These are phyloP conservation scores for Pristionchus fissidentatus DNA, from an alignment of 2,888 invertebrate species.

Conservation along the genomic window DNA sequence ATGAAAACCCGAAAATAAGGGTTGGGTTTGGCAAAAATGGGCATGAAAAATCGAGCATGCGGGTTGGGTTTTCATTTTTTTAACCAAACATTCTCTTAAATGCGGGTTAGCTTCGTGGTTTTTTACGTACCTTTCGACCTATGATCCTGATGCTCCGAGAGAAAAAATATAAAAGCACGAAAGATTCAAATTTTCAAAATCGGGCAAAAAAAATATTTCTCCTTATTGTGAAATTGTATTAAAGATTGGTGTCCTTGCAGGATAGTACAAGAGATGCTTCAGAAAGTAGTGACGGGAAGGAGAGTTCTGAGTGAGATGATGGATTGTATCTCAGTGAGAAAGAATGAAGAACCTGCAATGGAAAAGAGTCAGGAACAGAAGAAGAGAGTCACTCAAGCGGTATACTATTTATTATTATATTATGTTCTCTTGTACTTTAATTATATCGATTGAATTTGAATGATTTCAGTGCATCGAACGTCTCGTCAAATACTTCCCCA, in stretches of 20 bases:
- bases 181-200: too few species aligned
- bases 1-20: too few species aligned
- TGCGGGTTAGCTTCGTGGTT: too few species aligned
- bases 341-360: not conserved
- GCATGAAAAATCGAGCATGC: too few species aligned
- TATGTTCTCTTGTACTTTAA: not conserved
- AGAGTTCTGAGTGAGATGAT: not conserved
- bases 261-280: not conserved
- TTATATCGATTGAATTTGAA: not conserved
- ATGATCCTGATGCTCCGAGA: too few species aligned
- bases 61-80: too few species aligned
- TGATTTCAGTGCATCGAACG: conserved; percentile 11
- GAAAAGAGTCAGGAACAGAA: conserved; percentile 17
- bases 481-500: not conserved
- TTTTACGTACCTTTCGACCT: too few species aligned
- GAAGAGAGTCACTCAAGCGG: not conserved
- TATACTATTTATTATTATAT: not conserved
- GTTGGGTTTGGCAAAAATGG: too few species aligned
- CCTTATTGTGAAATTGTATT: too few species aligned
- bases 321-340: not conserved
- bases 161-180: too few species aligned
- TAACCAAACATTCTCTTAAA: too few species aligned
- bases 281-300: not conserved
- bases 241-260: not conserved
- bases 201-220: too few species aligned